These are phyloP conservation scores for Caenorhabditis sinica DNA, from an alignment of 2,888 invertebrate species.

Conservation along the genomic window DNA sequence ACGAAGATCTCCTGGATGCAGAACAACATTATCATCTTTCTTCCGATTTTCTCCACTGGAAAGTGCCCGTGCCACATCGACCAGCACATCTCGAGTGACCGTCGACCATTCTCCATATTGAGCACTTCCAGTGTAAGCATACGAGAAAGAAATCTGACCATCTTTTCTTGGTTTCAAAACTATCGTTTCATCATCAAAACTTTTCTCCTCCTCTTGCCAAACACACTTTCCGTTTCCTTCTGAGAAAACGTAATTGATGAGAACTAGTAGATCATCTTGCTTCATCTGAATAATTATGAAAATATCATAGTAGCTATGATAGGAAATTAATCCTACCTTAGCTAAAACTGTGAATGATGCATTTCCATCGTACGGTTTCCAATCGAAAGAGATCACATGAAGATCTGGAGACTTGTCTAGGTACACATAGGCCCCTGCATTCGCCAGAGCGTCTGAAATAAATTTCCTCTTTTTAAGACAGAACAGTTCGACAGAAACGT, in stretches of 20 bases:
- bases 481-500: not conserved
- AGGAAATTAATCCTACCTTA: constrained; percentile 26
- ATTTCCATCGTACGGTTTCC: constrained; percentile 70
- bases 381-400: constrained; percentile 70
- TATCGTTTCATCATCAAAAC: constrained; percentile 32
- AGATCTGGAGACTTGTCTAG: constrained; percentile 69
- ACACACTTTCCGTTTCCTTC: constrained; percentile 68
- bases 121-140: constrained; percentile 53
- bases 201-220: constrained; percentile 66
- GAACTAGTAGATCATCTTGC: constrained; percentile 67
- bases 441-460: constrained; percentile 67
- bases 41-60: constrained; percentile 64
- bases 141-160: constrained; percentile 70
- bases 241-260: constrained; percentile 73
- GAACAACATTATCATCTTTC: constrained; percentile 69
- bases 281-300: constrained; percentile 56
- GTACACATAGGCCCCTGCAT: constrained; percentile 73
- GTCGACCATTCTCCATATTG: constrained; percentile 62
- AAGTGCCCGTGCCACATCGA: constrained; percentile 77
- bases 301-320: not conserved
- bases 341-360: constrained; percentile 75
- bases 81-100: constrained; percentile 75
- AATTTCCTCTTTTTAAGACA: not conserved
- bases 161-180: constrained; percentile 51
- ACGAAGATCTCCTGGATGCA: constrained; percentile 70